Conservation (phyloP, 2,113 vertebrate species). For the Malurus elegans region DNA sequence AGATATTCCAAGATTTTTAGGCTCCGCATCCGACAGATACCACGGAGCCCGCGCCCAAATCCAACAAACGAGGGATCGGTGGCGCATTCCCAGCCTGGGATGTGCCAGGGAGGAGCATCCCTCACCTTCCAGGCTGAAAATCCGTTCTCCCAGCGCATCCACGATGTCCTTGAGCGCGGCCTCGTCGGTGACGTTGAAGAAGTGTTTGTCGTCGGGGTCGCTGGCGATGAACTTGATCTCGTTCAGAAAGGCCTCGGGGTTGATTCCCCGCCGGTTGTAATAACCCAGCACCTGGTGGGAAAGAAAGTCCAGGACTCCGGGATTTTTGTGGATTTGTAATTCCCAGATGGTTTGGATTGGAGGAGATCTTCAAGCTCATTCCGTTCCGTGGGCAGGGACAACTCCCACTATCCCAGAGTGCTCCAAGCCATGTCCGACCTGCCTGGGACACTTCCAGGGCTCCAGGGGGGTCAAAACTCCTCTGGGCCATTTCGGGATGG, state of each 20-base stretch:
- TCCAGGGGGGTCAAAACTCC: neutral
- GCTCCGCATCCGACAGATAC: neutral
- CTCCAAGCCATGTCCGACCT: fast-evolving
- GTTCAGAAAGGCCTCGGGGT: constrained; percentile 88
- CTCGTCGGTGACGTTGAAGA: constrained; percentile 95
- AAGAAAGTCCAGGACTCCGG: neutral
- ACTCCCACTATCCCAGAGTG: fast-evolving
- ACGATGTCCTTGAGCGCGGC: constrained; percentile 94
- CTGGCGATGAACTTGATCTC: constrained; percentile 97
- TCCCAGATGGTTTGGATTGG: fast-evolving
- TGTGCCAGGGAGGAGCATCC: fast-evolving
- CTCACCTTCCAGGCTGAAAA: constrained; percentile 93
- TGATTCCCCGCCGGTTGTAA: constrained; percentile 94
- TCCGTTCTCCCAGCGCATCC: constrained; percentile 90
- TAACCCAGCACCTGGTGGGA: constrained; percentile 87
- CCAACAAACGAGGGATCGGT: fast-evolving
- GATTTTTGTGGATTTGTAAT: fast-evolving
- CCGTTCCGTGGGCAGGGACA: neutral
- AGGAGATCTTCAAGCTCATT: neutral
- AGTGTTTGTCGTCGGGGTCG: constrained; percentile 91
- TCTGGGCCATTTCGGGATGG: fast-evolving
- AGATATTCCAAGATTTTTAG: neutral
- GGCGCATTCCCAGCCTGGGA: neutral
- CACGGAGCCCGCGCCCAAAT: fast-evolving
- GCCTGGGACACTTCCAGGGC: neutral